Conservation (phyloP, 2,888 invertebrate species). For the Torymus aiolomorphi region DNA sequence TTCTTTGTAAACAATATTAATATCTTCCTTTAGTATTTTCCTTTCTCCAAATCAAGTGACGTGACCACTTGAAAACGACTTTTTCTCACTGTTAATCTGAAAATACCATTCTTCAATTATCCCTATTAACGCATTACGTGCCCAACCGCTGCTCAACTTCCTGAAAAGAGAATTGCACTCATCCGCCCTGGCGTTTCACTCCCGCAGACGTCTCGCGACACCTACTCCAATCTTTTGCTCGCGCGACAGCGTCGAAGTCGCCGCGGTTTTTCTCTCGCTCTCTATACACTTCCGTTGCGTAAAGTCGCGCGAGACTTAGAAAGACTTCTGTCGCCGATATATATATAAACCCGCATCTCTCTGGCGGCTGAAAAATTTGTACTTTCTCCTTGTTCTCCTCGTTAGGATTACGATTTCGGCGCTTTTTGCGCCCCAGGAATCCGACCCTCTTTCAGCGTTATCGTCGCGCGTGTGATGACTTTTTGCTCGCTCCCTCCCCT, state of each 20-base stretch:
- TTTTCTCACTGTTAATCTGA: too few relatives aligned
- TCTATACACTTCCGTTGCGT: slow-evolving; percentile 34
- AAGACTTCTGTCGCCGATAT: slow-evolving; percentile 9
- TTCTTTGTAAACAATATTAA: too few relatives aligned
- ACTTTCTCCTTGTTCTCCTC: slow-evolving; percentile 41
- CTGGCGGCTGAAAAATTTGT: too few relatives aligned
- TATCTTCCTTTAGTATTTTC: too few relatives aligned
- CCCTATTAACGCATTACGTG: too few relatives aligned
- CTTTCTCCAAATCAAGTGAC: too few relatives aligned
- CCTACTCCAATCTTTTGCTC: slow-evolving; percentile 9
- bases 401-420: slow-evolving; percentile 16
- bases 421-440: background rate
- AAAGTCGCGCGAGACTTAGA: slow-evolving; percentile 22
- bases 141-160: background rate
- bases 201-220: background rate
- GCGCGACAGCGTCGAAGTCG: background rate
- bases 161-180: slow-evolving; percentile 1
- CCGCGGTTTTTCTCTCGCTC: background rate
- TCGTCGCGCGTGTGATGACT: background rate
- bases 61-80: too few relatives aligned
- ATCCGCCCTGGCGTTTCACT: background rate
- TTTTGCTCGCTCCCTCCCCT: background rate
- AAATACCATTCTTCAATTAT: too few relatives aligned
- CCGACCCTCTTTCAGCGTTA: slow-evolving; percentile 15
- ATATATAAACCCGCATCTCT: background rate